Evolutionary conservation across 2,113 vertebrate species (phyloP), one percentile per base, ranked within the genome.

Genomic region (Eclectus roratus): DNA sequence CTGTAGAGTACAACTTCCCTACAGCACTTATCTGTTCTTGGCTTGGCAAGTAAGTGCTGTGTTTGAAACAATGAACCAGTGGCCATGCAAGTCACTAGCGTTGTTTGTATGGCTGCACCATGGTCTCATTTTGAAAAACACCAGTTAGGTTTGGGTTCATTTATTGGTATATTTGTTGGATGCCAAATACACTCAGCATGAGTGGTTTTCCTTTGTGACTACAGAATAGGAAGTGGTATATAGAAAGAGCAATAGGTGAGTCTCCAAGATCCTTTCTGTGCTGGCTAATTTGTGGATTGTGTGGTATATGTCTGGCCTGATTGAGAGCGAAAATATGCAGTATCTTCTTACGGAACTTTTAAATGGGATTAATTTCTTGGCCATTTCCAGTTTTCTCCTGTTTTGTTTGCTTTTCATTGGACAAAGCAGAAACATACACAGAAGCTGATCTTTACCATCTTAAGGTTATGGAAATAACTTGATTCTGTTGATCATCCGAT

Each of bases 11-110:
- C 46, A 73, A 56, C 73, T 92, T 91, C 65, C 58, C 71, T 94
- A 28, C 53, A 37, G 28, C 27, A 76, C 41, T 83, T 89, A 79
- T 41, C 85, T 94, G 44, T 60, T 85, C 55, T 80, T 95, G 86
- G 39, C 47, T 37, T 80, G 15, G 21, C 76, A 74, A 81, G 19
- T 64, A 68, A 55, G 25, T n/a, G 10, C 41, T 91, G 60, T 47
- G 46, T 77, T 78, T 85, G 47, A 66, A 66, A 85, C 93, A 92
- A 77, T 28, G 13, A 73, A 61, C 21, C 6, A 1, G 50, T 74
- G 55, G 33, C 39, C 29, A 68, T 50, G 63, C 77, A 63, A 60
- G 18, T 83, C 88, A 43, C 13, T 84, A 80, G 56, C 28, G 21
- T 37, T 71, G 35, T 72, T 55, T 69, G 17, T 71, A 15, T 64